Base-by-base conservation (phyloP, 2,797 vertebrate genomes). In the Muscicapa comitata region DNA sequence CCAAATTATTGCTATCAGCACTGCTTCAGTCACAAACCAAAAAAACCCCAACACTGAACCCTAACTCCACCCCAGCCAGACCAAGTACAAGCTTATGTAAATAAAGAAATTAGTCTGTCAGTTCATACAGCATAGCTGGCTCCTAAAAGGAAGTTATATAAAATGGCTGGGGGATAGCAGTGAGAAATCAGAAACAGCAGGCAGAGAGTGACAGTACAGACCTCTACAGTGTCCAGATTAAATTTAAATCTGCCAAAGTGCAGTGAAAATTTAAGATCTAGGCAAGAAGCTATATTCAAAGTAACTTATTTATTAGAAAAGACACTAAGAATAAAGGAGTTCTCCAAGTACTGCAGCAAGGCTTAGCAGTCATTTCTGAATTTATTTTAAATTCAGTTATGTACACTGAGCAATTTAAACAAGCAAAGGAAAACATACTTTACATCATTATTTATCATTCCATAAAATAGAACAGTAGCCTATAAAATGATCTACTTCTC, bases 401-500 rank as follows among this genome's bases (percentile, higher is more conserved):
- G 48, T 65, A 87, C 45, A 86, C 53, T 23, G 15, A 85, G 35
- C 38, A 93, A 85, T 83, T 95, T 79, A 94, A 89, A 92, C 67
- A 92, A 67, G 67, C 74, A 91, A 93, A 91, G 53, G n/a, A 94
- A 91, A 95, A 89, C 63, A 89, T 82, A 92, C 83, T 95, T 87
- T 92, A 87, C 83, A 93, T 92, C 50, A 95, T 94, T 94, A 93
- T 94, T 95, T 95, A 94, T 82, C 86, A 95, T 93, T 92, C 86
- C 58, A 89, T 93, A 93, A 95, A 82, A 80, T 5, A 93, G 74
- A 95, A 91, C 81, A 92, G 90, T 85, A 87, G 77, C 50, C 62
- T 91, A 91, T 94, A 94, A 96, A 94, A 94, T 83, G 5, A 92
- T 82, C 80, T 88, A 28, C 35, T 87, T 93, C 77, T 78, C 59